These are phyloP conservation scores for Platyscapa corneri DNA, from an alignment of 1,140 invertebrate species.

Conservation along the genomic window DNA sequence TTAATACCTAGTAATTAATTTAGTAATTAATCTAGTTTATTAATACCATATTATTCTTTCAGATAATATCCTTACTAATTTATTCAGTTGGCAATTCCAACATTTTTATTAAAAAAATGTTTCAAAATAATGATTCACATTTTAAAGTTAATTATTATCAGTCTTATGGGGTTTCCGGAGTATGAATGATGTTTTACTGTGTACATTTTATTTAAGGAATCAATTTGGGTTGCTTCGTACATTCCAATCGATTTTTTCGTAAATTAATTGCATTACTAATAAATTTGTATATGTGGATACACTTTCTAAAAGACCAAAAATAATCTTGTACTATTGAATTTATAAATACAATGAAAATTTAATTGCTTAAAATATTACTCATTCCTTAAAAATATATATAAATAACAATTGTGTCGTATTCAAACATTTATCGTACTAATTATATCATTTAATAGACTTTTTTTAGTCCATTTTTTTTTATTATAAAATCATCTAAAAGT, in stretches of 20 bases:
- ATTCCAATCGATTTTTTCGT: too few species aligned
- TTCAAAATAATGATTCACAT: not conserved
- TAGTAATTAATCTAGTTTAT: not conserved
- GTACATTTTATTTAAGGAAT: not conserved
- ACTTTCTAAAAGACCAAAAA: not conserved
- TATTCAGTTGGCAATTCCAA: not conserved
- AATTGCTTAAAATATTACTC: not conserved
- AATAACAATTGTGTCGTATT: not conserved
- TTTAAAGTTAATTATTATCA: conserved; percentile 7
- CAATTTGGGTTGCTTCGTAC: not conserved
- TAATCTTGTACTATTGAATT: not conserved
- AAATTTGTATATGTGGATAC: too few species aligned
- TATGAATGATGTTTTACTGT: not conserved
- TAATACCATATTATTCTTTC: not conserved
- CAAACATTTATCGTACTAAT: not conserved
- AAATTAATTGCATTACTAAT: too few species aligned
- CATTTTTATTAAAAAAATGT: not conserved
- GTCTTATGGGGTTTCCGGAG: conserved; percentile 60
- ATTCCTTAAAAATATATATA: not conserved
- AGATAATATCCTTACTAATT: not conserved
- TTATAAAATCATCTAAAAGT: too few species aligned
- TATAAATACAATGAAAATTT: not conserved
- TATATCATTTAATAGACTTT: too few species aligned
- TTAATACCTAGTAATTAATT: not conserved
- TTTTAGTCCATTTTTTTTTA: too few species aligned